Evolutionary conservation across 1,140 invertebrate genomes (phyloP), one percentile per base, ranked within the genome.

Genomic region (Leptopilina boulardi): DNA sequence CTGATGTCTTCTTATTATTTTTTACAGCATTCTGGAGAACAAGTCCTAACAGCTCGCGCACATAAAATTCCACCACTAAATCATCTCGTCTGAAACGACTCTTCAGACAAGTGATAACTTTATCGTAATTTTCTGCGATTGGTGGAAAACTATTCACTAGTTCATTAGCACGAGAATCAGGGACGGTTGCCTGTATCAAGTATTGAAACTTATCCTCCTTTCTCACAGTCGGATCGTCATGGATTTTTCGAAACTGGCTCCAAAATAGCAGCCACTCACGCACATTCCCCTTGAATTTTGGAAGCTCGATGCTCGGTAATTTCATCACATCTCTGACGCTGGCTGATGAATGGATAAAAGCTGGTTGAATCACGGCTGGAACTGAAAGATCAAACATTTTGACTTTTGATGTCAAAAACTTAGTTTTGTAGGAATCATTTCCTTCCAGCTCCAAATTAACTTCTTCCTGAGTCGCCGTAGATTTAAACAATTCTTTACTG

Each of bases 231-330:
- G 30, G 10, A 54, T 84, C 71, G 9, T 82, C 73, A 73, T 86
- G 56, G 19, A 84, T 81, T 73, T 81, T 85, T 59, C 77, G 70
- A 74, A 86, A 86, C 30, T 81, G 73, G 8, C 71, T 70, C 84
- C 83, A 83, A 76, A 83, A 86, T 2, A 26, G 30, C n/a, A 86
- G 42, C 84, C 83, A 85, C 38, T 84, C 84, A 70, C 77, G 80
- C 4, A 83, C 70, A 21, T 83, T 72, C 0, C 83, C 83, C 42
- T 73, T 74, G 73, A 84, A 84, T 73, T 83, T 83, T 38, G 54
- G 30, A 44, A 44, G 42, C 13, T 44, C 42, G 42, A 44, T 44
- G 42, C 42, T 44, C 6, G 42, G 42, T 11, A 44, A 11, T 15
- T 44, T 44, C 42, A 44, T 44, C 42, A 44, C 42, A 0, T 44